Evolutionary conservation across 2,797 vertebrate species (phyloP).

Genomic region (Crocidura indochinensis): DNA sequence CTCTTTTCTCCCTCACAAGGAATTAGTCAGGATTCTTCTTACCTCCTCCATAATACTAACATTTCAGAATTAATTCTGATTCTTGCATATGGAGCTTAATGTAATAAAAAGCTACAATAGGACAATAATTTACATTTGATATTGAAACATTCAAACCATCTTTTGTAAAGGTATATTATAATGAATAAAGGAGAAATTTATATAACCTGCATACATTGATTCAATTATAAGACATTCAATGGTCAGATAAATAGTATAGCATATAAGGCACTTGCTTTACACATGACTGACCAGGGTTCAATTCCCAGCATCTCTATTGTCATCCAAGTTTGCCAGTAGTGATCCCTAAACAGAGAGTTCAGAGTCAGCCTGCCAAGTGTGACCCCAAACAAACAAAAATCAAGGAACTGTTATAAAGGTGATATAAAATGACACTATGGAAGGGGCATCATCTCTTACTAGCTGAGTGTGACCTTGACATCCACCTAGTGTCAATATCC

Average conservation of each 20-base stretch:
- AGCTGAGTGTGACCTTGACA: not conserved
- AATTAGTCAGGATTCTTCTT: not conserved
- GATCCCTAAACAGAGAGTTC: too few species aligned
- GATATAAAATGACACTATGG: not conserved
- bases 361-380: too few species aligned
- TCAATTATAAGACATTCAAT: conserved; percentile 52
- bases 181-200: not conserved
- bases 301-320: too few species aligned
- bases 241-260: too few species aligned
- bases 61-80: conserved; percentile 44
- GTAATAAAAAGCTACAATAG: conserved; percentile 19
- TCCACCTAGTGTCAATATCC: not conserved
- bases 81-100: conserved; percentile 1
- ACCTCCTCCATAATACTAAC: not conserved
- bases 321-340: too few species aligned
- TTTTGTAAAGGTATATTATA: conserved; percentile 4
- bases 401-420: not conserved
- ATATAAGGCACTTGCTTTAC: too few species aligned
- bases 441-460: not conserved
- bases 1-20: not conserved
- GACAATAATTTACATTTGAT: conserved; percentile 44
- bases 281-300: too few species aligned
- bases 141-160: conserved; percentile 33
- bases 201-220: not conserved
- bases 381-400: too few species aligned